Base-by-base conservation (phyloP, 2,797 vertebrate genomes). In the Centropyge bicolor region DNA sequence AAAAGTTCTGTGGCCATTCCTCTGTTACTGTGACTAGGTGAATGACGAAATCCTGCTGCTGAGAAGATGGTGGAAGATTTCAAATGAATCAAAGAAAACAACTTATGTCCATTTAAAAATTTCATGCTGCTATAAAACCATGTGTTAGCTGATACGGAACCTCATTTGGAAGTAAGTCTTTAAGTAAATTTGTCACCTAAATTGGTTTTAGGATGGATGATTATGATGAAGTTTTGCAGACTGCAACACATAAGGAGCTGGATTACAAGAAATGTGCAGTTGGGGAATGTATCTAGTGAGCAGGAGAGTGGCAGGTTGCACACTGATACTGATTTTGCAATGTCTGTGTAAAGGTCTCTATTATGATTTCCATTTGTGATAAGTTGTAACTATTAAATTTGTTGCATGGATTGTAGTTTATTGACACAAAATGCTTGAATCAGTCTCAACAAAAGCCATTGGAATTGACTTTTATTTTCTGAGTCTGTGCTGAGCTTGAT, bases 361-460 rank as follows among this genome's bases (percentile, higher is more conserved):
- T 41, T n/a, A 11, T n/a, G 5, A 10, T 8, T 43, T 59, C 6
- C 40, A 45, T 2, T 46, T n/a, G 20, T 60, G 13, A n/a, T 46
- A 20, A 5, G 17, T 69, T 43, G 43, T 43, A 46, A 22, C 43
- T 22, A 11, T 60, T 66, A 17, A 46, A 59, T 51, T 3, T 36
- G 20, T 63, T 63, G 36, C 51, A 64, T n/a, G 16, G 11, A 66
- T 22, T 48, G 20, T 49, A 14, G 22, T 35, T 52, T 52, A 52
- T 43, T 68, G 43, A 52, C 52, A 62, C 20, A 20, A 52, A 70
- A 11, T 51, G 46, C 49, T 71, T 57, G 7, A 78, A 70, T 61
- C 41, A 19, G 31, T 68, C 19, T 59, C 31, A 68, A 16, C 16
- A 22, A 27, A 31, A 54, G 24, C 27, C 55, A 72, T 49, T 13